A percentile compares a stretch with the other conserved stretches of the same genome.
phyloP scores from a whole-genome alignment of 1,140 invertebrate genomes.

The Drosophila chauvacae region DNA sequence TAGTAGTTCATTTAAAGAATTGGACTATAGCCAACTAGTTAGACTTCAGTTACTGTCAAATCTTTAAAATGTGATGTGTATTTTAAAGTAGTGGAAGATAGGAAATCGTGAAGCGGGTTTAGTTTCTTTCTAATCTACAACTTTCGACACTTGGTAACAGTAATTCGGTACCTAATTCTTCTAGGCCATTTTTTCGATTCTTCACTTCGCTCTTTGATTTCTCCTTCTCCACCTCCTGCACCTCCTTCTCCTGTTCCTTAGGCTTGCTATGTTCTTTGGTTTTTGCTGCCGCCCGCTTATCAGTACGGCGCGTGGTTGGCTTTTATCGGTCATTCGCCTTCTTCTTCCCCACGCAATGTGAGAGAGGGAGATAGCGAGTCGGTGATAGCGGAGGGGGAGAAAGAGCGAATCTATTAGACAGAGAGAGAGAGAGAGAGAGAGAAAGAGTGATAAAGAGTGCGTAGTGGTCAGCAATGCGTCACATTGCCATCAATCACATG shows the following conservation, averaged over 20 bases:
- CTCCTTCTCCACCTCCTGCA: conserved; percentile 1
- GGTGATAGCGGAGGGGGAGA: conserved; percentile 5
- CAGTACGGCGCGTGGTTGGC: conserved; percentile 65
- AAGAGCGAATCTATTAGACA: conserved; percentile 32
- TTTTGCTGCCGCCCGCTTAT: conserved; percentile 34
- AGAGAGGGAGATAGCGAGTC: conserved; percentile 3
- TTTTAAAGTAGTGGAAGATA: too few relatives aligned
- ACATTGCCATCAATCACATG: conserved; percentile 77
- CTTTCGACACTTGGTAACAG: conserved; percentile 29
- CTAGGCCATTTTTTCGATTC: conserved; percentile 22
- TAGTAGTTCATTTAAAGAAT: too few relatives aligned
- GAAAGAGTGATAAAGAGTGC: conserved; percentile 15
- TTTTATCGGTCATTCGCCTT: conserved; percentile 81
- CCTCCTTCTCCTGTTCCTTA: not conserved
- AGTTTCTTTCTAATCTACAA: conserved; percentile 2
- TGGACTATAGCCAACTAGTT: too few relatives aligned
- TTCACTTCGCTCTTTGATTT: conserved; percentile 4
- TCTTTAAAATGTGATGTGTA: too few relatives aligned
- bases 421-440: not conserved
- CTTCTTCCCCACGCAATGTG: conserved; percentile 32
- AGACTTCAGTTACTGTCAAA: too few relatives aligned
- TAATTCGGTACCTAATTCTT: conserved; percentile 5
- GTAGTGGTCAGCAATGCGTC: conserved; percentile 74
- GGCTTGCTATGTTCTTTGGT: not conserved
- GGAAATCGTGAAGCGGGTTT: not conserved